Evolutionary conservation across 2,113 vertebrate species (phyloP), one percentile per base, ranked within the genome.

Genomic region (Ictalurus punctatus): DNA sequence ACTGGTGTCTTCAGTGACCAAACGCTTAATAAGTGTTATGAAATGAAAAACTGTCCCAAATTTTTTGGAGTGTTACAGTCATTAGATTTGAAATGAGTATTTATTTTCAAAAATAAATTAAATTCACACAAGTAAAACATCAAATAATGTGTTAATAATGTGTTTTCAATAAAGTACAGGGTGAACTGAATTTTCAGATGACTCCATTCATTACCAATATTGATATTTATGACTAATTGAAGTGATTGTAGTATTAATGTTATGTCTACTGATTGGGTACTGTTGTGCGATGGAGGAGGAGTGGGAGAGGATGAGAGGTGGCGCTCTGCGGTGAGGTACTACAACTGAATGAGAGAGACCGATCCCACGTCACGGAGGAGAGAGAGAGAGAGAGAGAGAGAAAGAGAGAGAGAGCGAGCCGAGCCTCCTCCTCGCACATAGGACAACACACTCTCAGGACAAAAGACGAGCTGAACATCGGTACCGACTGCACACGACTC

Each of bases 301-400:
- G 8, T 52, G 48, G 9, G 48, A 27, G 65, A 54, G 48, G 48
- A 52, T 52, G 48, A 76, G 81, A 58, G 88, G 84, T 87, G 92
- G 90, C 91, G 52, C 92, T 90, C 93, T 93, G 94, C 92, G 91
- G 94, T 80, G 95, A 92, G 95, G 94, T 94, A 94, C 95, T 93
- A 96, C 96, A 95, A 97, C 92, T 92, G 94, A 94, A 96, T 95
- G 94, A 96, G 95, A 92, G 94, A 92, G 94, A 93, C 93, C 89
- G 93, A 94, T 94, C 81, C 93, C 95, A 90, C 91, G 90, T 92
- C 78, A 91, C 92, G 89, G 92, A 94, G 92, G 88, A 93, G 90
- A 91, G 84, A 86, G 89, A 87, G 92, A 90, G 63, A 56, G 73
- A 82, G 93, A 93, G 93, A 92, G 90, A 92, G 91, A 95, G 78